A percentile compares a stretch with the other conserved stretches of the same genome.
Conservation (phyloP, 1,140 invertebrate genomes). For the Halictus rubicundus region DNA sequence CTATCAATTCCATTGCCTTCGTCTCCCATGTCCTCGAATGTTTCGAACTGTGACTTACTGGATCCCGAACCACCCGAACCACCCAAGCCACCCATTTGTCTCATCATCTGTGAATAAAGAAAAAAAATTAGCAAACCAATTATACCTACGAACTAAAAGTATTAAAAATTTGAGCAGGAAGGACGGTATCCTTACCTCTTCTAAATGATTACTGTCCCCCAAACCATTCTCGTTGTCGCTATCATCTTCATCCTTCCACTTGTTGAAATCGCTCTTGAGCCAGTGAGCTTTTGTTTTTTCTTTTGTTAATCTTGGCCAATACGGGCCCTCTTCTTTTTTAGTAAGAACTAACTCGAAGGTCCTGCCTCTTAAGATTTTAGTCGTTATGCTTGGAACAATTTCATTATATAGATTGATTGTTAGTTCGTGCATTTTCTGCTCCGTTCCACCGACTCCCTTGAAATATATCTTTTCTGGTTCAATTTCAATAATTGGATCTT, state of each 20-base stretch:
- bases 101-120: slow-evolving; percentile 79
- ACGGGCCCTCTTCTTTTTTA: slow-evolving; percentile 88
- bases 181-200: slow-evolving; percentile 80
- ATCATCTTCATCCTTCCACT: slow-evolving; percentile 97
- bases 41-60: slow-evolving; percentile 79
- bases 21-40: slow-evolving; percentile 74
- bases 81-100: slow-evolving; percentile 81
- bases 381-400: slow-evolving; percentile 90
- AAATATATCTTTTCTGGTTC: slow-evolving; percentile 91
- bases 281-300: slow-evolving; percentile 95
- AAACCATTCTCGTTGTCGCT: slow-evolving; percentile 83
- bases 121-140: background rate
- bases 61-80: slow-evolving; percentile 63
- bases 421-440: slow-evolving; percentile 92
- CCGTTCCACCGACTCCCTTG: slow-evolving; percentile 91
- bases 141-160: background rate
- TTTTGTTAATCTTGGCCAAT: slow-evolving; percentile 93
- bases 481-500: slow-evolving; percentile 91
- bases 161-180: background rate
- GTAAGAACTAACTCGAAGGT: slow-evolving; percentile 82
- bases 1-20: slow-evolving; percentile 78
- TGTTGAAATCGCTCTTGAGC: slow-evolving; percentile 98
- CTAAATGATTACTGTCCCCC: slow-evolving; percentile 79
- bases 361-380: slow-evolving; percentile 82
- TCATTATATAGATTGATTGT: slow-evolving; percentile 91